phyloP scores from a whole-genome alignment of 2,797 vertebrate species.

The Lepus oiostolus region DNA sequence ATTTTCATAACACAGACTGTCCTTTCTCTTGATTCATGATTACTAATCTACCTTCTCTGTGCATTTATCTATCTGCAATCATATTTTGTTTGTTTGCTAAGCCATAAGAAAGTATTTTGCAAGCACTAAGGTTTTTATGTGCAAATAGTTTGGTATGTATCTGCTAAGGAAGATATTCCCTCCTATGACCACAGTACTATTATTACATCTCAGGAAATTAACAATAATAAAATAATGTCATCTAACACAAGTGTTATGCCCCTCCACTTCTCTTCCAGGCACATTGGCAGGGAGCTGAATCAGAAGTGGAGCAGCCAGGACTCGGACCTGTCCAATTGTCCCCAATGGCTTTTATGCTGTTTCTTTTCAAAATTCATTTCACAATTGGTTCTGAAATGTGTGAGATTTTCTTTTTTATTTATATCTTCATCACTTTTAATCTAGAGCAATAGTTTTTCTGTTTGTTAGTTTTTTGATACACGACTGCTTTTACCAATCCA shows the following conservation, averaged over 20 bases:
- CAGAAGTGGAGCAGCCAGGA: too few relatives aligned
- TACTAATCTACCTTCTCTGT: neutral
- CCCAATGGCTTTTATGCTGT: neutral
- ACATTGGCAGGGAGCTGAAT: too few relatives aligned
- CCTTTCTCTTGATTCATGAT: neutral
- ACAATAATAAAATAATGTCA: neutral
- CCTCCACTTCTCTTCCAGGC: too few relatives aligned
- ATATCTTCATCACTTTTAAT: neutral
- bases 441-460: neutral
- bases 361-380: neutral
- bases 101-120: neutral
- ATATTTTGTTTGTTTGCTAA: neutral
- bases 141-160: neutral
- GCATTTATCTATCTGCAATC: neutral
- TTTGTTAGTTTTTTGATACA: neutral
- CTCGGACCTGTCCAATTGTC: neutral
- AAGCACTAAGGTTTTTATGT: neutral
- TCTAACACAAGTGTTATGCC: neutral
- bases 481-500: neutral
- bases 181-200: neutral
- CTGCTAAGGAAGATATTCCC: neutral
- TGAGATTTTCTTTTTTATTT: too few relatives aligned
- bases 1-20: neutral
- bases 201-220: neutral
- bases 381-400: too few relatives aligned